phyloP scores from a whole-genome alignment of 1,140 invertebrate genomes.

The Drosophila parabipectinata region DNA sequence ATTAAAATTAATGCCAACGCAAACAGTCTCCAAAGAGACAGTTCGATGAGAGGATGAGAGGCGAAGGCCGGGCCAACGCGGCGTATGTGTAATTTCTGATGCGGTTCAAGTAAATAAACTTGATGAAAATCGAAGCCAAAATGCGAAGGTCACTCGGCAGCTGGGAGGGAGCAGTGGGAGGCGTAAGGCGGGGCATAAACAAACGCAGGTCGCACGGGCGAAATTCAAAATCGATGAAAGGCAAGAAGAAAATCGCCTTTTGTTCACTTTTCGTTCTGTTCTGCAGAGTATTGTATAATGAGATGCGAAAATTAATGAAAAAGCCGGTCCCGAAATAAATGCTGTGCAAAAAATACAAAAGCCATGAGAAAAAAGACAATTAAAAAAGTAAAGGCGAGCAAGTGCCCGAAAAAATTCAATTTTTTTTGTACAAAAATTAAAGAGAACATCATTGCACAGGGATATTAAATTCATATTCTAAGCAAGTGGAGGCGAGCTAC shows the following conservation, averaged over 20 bases:
- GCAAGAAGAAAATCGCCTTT: slow-evolving; percentile 35
- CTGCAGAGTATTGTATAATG: slow-evolving; percentile 49
- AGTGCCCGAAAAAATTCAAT: slow-evolving; percentile 25
- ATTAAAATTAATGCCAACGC: slow-evolving; percentile 41
- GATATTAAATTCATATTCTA: no score
- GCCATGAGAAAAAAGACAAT: slow-evolving; percentile 57
- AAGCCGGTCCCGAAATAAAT: slow-evolving; percentile 49
- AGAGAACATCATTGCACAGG: background rate
- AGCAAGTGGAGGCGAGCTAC: no score
- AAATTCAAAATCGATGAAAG: slow-evolving; percentile 62
- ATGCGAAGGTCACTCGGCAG: slow-evolving; percentile 50
- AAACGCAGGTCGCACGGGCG: slow-evolving; percentile 14
- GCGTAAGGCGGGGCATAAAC: slow-evolving; percentile 19
- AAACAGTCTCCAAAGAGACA: background rate
- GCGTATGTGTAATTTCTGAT: slow-evolving; percentile 67
- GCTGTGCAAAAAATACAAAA: slow-evolving; percentile 27
- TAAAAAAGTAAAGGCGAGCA: slow-evolving; percentile 41
- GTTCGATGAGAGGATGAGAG: background rate
- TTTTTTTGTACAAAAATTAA: slow-evolving; percentile 10
- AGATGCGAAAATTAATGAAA: slow-evolving; percentile 66
- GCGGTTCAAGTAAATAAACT: slow-evolving; percentile 72
- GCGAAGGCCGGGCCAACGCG: slow-evolving; percentile 50
- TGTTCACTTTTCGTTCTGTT: slow-evolving; percentile 13
- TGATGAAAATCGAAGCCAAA: slow-evolving; percentile 55
- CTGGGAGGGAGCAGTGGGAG: background rate